Conservation (phyloP, 64 coral and sea anemone genomes). For the Montipora capricornis region DNA sequence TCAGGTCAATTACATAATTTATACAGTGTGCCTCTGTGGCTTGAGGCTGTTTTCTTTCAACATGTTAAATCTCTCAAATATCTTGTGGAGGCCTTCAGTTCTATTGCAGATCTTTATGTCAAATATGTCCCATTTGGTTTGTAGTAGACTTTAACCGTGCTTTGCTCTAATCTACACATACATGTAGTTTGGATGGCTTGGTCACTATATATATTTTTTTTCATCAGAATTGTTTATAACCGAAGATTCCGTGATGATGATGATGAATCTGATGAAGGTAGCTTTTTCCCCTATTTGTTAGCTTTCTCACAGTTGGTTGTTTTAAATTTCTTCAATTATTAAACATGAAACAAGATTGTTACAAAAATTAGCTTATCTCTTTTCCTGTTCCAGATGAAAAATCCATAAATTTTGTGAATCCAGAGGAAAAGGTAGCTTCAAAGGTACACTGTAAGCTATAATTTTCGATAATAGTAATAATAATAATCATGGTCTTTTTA, state of each 20-base stretch:
- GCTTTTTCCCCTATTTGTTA: too few species aligned
- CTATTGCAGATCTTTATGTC: not conserved
- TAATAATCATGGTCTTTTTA: too few species aligned
- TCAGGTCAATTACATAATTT: too few species aligned
- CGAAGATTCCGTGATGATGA: not conserved
- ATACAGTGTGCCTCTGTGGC: too few species aligned
- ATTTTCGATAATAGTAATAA: too few species aligned
- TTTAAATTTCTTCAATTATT: too few species aligned
- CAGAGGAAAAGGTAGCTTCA: slow-evolving; percentile 6
- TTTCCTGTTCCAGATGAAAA: slow-evolving; percentile 4
- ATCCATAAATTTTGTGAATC: not conserved
- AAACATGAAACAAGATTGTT: too few species aligned
- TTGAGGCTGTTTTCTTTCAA: not conserved
- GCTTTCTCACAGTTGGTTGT: too few species aligned
- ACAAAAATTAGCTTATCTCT: not conserved
- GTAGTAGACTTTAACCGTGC: too few species aligned
- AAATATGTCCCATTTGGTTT: not conserved
- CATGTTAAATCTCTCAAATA: not conserved
- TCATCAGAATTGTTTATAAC: slow-evolving; percentile 5
- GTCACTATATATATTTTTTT: not conserved
- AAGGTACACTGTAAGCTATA: not conserved
- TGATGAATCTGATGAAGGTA: slow-evolving; percentile 2
- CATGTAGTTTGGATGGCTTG: too few species aligned
- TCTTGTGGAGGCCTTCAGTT: too few species aligned
- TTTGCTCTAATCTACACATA: too few species aligned